Conservation (phyloP, 1,140 invertebrate species). For the Neodiprion fabricii region DNA sequence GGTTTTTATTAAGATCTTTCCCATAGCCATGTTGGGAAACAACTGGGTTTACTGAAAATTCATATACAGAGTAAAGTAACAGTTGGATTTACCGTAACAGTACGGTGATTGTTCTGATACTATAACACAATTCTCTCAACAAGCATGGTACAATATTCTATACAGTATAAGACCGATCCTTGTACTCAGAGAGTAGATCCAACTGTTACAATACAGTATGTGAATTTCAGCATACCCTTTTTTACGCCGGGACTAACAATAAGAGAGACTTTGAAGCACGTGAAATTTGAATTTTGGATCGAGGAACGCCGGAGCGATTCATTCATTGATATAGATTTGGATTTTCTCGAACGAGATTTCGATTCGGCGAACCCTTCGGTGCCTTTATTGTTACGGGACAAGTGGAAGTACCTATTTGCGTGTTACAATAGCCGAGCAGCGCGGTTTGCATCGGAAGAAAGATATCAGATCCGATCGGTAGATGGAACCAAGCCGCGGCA, state of each 20-base stretch:
- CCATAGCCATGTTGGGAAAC: no score
- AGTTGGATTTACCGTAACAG: no score
- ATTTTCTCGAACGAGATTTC: background rate
- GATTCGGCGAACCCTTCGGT: background rate
- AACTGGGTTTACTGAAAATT: no score
- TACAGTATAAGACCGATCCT: no score
- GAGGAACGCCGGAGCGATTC: background rate
- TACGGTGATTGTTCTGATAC: no score
- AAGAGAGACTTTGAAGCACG: background rate
- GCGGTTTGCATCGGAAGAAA: background rate
- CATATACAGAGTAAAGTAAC: no score
- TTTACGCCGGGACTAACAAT: no score
- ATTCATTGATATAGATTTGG: background rate
- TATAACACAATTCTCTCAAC: no score
- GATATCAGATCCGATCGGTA: conserved; percentile 1
- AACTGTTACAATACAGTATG: no score
- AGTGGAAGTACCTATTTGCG: background rate
- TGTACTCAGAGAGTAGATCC: no score
- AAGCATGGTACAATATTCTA: no score
- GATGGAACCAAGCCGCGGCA: background rate
- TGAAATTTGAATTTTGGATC: background rate
- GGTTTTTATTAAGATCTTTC: background rate
- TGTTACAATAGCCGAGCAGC: background rate
- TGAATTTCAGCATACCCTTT: no score
- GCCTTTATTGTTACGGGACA: background rate